phyloP scores from a whole-genome alignment of 2,113 vertebrate species.

The Cyanistes caeruleus region DNA sequence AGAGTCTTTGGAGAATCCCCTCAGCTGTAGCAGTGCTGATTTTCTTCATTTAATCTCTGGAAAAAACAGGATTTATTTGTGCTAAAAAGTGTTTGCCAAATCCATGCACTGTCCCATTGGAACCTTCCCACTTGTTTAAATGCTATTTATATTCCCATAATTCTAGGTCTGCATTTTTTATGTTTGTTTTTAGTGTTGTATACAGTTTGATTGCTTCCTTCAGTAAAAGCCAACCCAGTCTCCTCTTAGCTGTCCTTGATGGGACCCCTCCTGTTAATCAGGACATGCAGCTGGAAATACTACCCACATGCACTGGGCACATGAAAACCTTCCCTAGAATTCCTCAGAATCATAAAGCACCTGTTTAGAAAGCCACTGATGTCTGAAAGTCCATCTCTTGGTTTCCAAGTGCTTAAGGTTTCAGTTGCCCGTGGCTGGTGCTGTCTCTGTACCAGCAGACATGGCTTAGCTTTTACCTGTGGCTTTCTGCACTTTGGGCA shows the following conservation, averaged over 20 bases:
- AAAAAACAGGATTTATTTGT: background rate
- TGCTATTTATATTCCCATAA: background rate
- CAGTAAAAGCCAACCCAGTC: background rate
- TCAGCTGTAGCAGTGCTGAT: background rate
- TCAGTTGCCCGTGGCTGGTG: background rate
- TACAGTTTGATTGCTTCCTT: background rate
- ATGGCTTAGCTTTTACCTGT: background rate
- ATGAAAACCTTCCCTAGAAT: background rate
- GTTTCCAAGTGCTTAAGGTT: background rate
- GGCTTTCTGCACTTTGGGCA: background rate
- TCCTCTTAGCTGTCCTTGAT: background rate
- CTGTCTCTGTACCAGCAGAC: background rate
- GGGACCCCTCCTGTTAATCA: background rate
- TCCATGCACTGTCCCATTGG: background rate
- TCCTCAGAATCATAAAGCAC: background rate
- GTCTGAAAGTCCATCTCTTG: background rate
- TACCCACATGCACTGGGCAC: no score
- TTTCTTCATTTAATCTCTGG: background rate
- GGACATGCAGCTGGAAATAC: background rate
- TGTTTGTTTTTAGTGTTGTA: background rate
- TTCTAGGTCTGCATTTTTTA: background rate
- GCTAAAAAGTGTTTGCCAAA: background rate
- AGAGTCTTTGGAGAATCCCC: background rate
- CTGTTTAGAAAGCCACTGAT: background rate
- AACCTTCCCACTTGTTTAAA: background rate